Conservation (phyloP, 2,797 vertebrate species). For the Mallotus villosus region DNA sequence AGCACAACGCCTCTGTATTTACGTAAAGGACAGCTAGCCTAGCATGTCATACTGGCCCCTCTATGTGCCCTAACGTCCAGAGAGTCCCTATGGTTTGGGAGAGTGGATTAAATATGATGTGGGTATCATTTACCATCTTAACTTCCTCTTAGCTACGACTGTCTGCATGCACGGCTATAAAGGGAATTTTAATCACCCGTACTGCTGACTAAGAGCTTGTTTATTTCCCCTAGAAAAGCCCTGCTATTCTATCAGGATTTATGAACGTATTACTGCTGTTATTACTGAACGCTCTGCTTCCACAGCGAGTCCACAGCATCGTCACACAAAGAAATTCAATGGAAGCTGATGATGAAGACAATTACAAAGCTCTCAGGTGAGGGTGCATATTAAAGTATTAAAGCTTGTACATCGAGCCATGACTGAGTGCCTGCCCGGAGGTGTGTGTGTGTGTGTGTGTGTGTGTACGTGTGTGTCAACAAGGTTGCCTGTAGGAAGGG, state of each 20-base stretch:
- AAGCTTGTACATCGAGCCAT: conserved; percentile 29
- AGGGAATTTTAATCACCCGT: conserved; percentile 34
- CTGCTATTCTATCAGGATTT: conserved; percentile 8
- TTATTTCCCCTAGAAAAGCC: conserved; percentile 21
- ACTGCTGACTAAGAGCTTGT: conserved; percentile 26
- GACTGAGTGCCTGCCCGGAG: conserved; percentile 23
- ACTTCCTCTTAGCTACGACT: conserved; percentile 13
- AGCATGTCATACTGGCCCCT: background rate
- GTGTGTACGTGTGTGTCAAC: conserved; percentile 9
- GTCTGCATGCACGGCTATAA: conserved; percentile 24
- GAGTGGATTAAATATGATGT: conserved; percentile 24
- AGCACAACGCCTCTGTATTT: background rate
- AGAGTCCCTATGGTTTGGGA: conserved; percentile 8
- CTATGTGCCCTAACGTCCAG: background rate
- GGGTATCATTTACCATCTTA: conserved; percentile 37
- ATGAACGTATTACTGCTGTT: conserved; percentile 18
- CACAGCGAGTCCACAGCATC: conserved; percentile 9
- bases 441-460: conserved; percentile 10
- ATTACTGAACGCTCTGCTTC: conserved; percentile 8
- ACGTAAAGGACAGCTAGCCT: background rate
- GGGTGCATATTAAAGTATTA: conserved; percentile 41
- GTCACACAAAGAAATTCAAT: conserved; percentile 31
- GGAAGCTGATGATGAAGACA: conserved; percentile 38
- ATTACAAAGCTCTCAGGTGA: conserved; percentile 31
- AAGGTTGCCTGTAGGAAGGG: background rate